Evolutionary conservation across 2,888 invertebrate species (phyloP).

Genomic region (Pollenia labialis): DNA sequence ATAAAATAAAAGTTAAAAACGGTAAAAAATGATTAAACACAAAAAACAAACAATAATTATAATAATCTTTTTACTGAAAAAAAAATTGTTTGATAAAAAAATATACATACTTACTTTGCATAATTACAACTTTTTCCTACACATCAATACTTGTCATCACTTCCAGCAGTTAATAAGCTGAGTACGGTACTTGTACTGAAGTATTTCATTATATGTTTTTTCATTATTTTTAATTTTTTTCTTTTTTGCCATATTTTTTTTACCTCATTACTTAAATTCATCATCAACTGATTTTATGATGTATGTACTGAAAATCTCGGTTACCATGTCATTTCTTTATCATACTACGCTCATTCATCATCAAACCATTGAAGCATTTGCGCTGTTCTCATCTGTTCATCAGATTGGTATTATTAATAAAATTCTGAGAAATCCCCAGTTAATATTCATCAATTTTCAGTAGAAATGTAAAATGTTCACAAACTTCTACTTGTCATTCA

Average conservation of each 20-base stretch:
- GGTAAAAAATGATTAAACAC: background rate
- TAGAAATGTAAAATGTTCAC: slow-evolving; percentile 50
- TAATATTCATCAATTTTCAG: slow-evolving; percentile 62
- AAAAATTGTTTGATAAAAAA: background rate
- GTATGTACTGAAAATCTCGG: slow-evolving; percentile 38
- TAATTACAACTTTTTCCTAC: slow-evolving; percentile 41
- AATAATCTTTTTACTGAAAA: background rate
- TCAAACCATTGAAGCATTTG: slow-evolving; percentile 11
- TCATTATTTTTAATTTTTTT: too few species aligned
- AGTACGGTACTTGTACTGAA: background rate
- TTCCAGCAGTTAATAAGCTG: slow-evolving; percentile 6
- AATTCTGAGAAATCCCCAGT: slow-evolving; percentile 66
- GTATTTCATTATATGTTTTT: background rate
- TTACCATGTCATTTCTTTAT: slow-evolving; percentile 39
- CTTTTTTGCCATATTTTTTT: background rate
- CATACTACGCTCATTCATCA: slow-evolving; percentile 25
- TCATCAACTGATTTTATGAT: background rate
- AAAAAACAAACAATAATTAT: slow-evolving; percentile 41
- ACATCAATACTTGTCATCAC: slow-evolving; percentile 50
- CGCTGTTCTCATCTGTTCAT: slow-evolving; percentile 28
- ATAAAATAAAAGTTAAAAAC: background rate
- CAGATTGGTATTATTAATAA: slow-evolving; percentile 64
- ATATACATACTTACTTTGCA: background rate
- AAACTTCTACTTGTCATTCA: too few species aligned
- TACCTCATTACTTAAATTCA: slow-evolving; percentile 27